Conservation (phyloP, 30 jellyfish, hydroid and myxozoan species). For the Pelagia noctiluca region DNA sequence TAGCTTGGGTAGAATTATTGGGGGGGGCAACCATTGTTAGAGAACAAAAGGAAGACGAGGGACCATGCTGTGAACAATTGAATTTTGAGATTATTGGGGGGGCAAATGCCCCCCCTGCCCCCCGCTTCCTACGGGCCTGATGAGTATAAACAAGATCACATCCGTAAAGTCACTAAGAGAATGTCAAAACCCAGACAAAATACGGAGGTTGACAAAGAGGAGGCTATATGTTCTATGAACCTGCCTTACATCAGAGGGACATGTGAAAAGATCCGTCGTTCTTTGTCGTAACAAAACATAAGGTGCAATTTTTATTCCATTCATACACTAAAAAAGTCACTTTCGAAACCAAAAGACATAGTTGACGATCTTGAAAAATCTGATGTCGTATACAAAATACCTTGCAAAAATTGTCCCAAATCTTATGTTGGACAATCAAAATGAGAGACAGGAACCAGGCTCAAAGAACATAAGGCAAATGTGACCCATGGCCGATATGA, state of each 20-base stretch:
- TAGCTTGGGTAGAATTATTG: background rate
- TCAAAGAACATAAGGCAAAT: background rate
- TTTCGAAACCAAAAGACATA: background rate
- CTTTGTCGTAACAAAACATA: background rate
- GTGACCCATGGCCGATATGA: background rate
- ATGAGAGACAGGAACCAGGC: background rate
- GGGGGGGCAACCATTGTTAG: too few relatives aligned
- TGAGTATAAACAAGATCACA: background rate
- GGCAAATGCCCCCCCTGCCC: too few relatives aligned
- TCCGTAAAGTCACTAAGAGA: background rate
- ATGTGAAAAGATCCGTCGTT: background rate
- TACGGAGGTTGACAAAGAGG: too few relatives aligned
- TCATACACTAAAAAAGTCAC: background rate
- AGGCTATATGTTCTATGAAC: background rate
- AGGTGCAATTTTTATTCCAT: background rate
- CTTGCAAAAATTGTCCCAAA: background rate
- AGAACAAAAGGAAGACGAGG: too few relatives aligned
- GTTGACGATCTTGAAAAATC: background rate
- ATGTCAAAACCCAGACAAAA: background rate
- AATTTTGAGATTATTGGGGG: too few relatives aligned
- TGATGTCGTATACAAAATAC: background rate
- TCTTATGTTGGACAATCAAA: background rate
- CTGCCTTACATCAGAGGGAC: constrained; percentile 2
- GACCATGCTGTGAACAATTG: too few relatives aligned
- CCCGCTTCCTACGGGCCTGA: too few relatives aligned